phyloP scores from a whole-genome alignment of 2,797 vertebrate genomes.

The Macroramphosus scolopax region DNA sequence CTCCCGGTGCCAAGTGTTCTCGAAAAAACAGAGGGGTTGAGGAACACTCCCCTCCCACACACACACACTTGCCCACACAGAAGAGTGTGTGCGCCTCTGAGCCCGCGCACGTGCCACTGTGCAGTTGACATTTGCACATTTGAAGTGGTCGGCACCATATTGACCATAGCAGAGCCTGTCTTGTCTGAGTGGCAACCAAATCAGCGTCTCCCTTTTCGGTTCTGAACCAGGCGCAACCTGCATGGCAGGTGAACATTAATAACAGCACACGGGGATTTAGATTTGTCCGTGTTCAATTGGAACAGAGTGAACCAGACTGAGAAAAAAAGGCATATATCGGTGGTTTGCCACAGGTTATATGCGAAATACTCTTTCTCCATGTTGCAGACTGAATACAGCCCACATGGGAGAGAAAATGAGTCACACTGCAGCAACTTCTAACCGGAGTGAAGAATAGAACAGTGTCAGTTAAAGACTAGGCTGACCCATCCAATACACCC shows the following conservation, averaged over 20 bases:
- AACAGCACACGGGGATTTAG: too few relatives aligned
- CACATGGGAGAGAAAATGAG: constrained; percentile 77
- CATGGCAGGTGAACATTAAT: too few relatives aligned
- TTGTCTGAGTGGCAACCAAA: too few relatives aligned
- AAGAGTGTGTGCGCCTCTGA: constrained; percentile 8
- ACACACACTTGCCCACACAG: constrained; percentile 6
- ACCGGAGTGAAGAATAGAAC: constrained; percentile 29
- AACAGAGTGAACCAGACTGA: too few relatives aligned
- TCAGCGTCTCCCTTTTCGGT: too few relatives aligned
- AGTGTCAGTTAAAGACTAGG: constrained; percentile 24
- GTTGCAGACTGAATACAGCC: constrained; percentile 47
- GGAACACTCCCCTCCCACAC: constrained; percentile 19
- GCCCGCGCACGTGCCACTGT: constrained; percentile 22
- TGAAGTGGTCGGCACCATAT: neutral
- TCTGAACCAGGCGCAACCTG: too few relatives aligned
- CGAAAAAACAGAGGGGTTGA: constrained; percentile 30
- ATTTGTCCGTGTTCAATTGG: too few relatives aligned
- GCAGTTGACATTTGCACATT: constrained; percentile 30
- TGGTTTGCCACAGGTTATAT: too few relatives aligned
- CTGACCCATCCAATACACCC: too few relatives aligned
- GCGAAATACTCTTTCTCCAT: too few relatives aligned
- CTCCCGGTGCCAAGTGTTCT: too few relatives aligned
- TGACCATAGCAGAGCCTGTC: neutral
- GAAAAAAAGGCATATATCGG: too few relatives aligned
- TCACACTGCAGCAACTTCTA: constrained; percentile 84